A percentile compares a stretch with the other conserved stretches of the same genome.
phyloP scores from a whole-genome alignment of 2,113 vertebrate species.

The Melierax canorus region DNA sequence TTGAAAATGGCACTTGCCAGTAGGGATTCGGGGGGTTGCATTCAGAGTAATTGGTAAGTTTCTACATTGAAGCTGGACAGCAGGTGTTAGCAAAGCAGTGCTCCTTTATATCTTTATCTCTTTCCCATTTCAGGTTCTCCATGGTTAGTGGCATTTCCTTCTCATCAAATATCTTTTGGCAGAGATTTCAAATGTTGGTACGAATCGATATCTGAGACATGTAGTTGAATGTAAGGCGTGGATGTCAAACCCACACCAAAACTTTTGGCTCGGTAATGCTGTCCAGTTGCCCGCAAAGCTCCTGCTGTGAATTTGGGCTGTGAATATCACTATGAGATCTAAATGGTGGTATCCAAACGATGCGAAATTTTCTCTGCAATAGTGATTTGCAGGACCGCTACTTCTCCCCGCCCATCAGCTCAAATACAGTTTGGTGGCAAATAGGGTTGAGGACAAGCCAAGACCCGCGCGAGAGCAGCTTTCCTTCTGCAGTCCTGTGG shows the following conservation, averaged over 20 bases:
- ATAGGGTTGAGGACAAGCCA: not conserved
- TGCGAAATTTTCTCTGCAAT: not conserved
- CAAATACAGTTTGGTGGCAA: not conserved
- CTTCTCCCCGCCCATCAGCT: not conserved
- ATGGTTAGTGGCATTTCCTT: not conserved
- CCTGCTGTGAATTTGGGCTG: not conserved
- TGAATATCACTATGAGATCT: not conserved
- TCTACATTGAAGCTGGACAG: not conserved
- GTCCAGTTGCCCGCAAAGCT: not conserved
- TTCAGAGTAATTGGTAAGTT: not conserved
- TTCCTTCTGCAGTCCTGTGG: not conserved
- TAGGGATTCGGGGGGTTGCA: not conserved
- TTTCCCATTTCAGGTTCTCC: not conserved
- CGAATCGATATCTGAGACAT: not conserved
- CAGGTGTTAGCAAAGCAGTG: not conserved
- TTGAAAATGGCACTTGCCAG: not conserved
- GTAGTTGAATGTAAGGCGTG: not conserved
- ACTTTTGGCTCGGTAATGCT: not conserved
- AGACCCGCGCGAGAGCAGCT: not conserved
- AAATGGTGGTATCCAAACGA: not conserved
- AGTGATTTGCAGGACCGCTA: not conserved
- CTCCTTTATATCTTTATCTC: not conserved
- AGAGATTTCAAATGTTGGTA: not conserved
- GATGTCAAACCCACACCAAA: not conserved
- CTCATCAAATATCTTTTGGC: not conserved